Evolutionary conservation across 2,888 invertebrate genomes (phyloP).

Genomic region (Sabatieria punctata): DNA sequence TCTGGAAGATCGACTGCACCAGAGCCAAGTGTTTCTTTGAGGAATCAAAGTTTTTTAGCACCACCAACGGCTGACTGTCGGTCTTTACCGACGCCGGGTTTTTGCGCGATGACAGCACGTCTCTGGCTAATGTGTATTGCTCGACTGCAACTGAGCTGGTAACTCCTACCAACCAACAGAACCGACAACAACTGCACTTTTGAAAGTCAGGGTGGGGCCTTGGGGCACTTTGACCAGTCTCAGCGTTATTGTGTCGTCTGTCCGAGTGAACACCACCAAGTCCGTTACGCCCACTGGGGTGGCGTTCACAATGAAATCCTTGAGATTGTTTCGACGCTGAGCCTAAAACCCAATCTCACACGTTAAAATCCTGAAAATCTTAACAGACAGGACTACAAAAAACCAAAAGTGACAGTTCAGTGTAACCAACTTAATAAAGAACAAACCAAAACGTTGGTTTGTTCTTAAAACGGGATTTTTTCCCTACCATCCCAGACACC

Average conservation of each 20-base stretch:
- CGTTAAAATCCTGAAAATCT: too few relatives aligned
- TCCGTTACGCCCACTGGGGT: constrained; percentile 80
- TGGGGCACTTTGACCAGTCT: constrained; percentile 65
- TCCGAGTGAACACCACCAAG: constrained; percentile 70
- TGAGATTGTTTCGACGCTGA: constrained; percentile 73
- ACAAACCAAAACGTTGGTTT: too few relatives aligned
- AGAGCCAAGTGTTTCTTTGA: constrained; percentile 56
- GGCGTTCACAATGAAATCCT: constrained; percentile 81
- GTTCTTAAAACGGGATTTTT: too few relatives aligned
- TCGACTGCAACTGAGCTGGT: constrained; percentile 31
- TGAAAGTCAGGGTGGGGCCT: constrained; percentile 48
- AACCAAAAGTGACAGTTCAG: neutral
- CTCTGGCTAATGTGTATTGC: constrained; percentile 61
- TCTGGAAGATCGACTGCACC: constrained; percentile 88
- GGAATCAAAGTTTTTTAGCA: constrained; percentile 39
- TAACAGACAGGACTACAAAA: constrained; percentile 2
- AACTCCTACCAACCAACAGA: neutral
- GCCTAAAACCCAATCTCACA: too few relatives aligned
- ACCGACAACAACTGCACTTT: constrained; percentile 14
- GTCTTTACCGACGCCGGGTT: constrained; percentile 49
- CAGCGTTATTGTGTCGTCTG: constrained; percentile 64
- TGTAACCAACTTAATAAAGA: neutral
- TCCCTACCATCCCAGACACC: too few relatives aligned
- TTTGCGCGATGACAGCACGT: constrained; percentile 65
- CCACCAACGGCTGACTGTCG: constrained; percentile 68